A percentile compares a stretch with the other conserved stretches of the same genome.
Conservation (phyloP, 2,113 vertebrate species). For the Nyctereutes procyonoides region DNA sequence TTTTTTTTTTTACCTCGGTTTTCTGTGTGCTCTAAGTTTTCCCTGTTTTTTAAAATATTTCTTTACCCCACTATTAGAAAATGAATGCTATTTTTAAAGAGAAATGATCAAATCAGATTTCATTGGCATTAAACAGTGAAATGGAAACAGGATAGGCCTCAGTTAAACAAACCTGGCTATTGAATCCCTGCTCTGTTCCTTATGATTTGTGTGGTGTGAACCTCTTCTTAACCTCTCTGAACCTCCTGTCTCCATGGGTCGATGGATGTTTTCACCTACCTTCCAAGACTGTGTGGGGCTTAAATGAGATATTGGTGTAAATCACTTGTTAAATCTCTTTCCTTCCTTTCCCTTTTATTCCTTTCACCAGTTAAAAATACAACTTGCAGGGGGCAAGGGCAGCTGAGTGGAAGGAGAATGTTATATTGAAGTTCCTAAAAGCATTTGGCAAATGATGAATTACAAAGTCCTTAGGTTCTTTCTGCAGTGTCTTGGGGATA, state of each 20-base stretch:
- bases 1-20: background rate
- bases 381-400: background rate
- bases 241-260: background rate
- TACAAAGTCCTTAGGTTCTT: conserved; percentile 39
- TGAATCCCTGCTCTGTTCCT: background rate
- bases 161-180: background rate
- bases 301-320: conserved; percentile 34
- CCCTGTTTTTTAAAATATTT: background rate
- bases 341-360: background rate
- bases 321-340: background rate
- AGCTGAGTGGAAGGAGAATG: background rate
- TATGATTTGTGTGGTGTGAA: background rate
- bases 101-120: conserved; percentile 32
- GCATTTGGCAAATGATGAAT: conserved; percentile 55
- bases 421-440: conserved; percentile 31
- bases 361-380: conserved; percentile 37
- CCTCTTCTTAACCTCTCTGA: background rate
- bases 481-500: background rate
- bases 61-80: background rate
- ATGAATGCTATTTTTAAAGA: background rate
- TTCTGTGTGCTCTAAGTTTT: background rate
- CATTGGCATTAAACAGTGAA: background rate
- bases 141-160: background rate
- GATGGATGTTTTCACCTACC: background rate
- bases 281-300: background rate